Evolutionary conservation across 2,113 vertebrate genomes (phyloP), one percentile per base, ranked within the genome.

Genomic region (Corvus moneduloides): DNA sequence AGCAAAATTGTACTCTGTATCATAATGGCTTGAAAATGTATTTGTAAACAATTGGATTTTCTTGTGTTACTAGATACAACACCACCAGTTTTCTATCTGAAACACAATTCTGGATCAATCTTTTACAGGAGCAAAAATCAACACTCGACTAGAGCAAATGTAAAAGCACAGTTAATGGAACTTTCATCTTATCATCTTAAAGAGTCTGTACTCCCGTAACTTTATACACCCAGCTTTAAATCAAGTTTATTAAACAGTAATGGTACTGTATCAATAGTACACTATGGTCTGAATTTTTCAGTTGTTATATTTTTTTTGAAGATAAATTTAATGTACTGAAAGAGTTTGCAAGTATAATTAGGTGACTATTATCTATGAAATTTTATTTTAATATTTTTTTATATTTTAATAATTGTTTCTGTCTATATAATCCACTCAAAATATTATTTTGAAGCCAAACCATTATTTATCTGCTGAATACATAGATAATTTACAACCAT

Each of bases 381-480:
- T 75, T 61, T 2, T 39, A 7, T 33, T 79, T 76, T 39, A 43
- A 26, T 82, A 43, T 28, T 44, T 93, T 93, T 67, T 46, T 33
- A 43, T 68, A 49, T 48, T 89, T 63, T 84, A 56, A 81, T 89
- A 73, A 49, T 41, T 78, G 52, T 55, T 94, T 61, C 30, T 87
- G 9, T 15, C 35, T 66, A 20, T 76, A 4, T 49, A 77, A 74
- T 74, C 20, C 26, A 58, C n/a, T 51, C 9, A 77, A 93, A 78
- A 77, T 86, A 2, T 68, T 93, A 78, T 35, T 59, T 35, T 90
- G 16, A 23, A 80, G 7, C 52, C 21, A 66, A 87, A 58, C 14
- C 23, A 68, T 91, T 97, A 90, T 90, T 93, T 94, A 49, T 82
- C 39, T 96, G 19, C 74, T 73, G 33, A 67, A 19, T 89, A 30